Conservation (phyloP, 2,888 invertebrate species). For the Ceraclea dissimilis region DNA sequence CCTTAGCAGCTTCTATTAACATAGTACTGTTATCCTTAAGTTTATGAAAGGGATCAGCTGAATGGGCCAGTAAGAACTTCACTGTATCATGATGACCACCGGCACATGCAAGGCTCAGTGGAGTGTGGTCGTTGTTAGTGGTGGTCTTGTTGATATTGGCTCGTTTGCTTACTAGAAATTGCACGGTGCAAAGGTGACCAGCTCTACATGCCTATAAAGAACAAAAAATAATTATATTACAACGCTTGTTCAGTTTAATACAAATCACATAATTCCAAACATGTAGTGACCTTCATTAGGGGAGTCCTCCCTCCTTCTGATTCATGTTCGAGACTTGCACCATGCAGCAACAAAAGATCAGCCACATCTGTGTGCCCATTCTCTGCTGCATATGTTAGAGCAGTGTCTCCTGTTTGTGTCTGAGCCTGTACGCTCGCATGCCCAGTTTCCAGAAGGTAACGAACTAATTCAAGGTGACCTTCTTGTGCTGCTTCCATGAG, state of each 20-base stretch:
- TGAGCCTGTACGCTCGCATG: conserved; percentile 89
- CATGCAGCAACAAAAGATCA: conserved; percentile 81
- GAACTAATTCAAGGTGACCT: conserved; percentile 89
- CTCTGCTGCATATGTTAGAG: conserved; percentile 95
- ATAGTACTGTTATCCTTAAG: conserved; percentile 98
- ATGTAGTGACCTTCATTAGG: conserved; percentile 68
- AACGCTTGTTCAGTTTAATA: neutral
- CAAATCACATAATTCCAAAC: neutral
- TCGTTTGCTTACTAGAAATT: conserved; percentile 85
- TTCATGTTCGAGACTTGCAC: conserved; percentile 91
- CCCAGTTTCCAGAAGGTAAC: conserved; percentile 74
- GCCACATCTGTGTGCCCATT: conserved; percentile 98
- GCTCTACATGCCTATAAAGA: conserved; percentile 70
- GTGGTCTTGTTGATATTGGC: conserved; percentile 84
- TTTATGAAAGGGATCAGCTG: conserved; percentile 93
- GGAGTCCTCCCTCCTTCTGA: conserved; percentile 96
- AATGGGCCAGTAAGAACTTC: conserved; percentile 81
- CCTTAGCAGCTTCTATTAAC: conserved; percentile 97
- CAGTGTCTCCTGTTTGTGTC: conserved; percentile 92
- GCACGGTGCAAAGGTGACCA: conserved; percentile 92
- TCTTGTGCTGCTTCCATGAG: conserved; percentile 99
- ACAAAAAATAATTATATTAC: neutral
- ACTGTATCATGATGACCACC: conserved; percentile 93
- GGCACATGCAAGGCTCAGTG: conserved; percentile 91
- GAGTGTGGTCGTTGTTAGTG: conserved; percentile 94